phyloP scores from a whole-genome alignment of 1,140 invertebrate genomes.

The Hestina assimilis region DNA sequence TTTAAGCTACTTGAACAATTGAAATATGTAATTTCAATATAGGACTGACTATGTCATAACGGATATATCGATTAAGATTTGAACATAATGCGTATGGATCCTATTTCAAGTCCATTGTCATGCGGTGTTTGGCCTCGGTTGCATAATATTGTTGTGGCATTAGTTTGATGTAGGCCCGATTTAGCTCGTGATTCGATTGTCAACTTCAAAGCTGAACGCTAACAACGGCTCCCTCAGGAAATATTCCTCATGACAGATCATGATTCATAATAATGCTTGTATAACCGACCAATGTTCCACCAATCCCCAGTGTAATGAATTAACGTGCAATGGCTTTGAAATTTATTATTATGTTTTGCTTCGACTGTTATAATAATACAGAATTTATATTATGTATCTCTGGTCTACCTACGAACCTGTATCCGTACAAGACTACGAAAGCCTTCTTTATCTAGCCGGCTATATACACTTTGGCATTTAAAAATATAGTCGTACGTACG shows the following conservation, averaged over 20 bases:
- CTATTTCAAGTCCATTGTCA: constrained; percentile 69
- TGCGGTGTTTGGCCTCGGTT: constrained; percentile 47
- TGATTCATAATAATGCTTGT: constrained; percentile 24
- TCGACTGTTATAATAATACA: constrained; percentile 19
- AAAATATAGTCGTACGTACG: too few species aligned
- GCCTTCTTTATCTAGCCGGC: not conserved
- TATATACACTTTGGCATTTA: too few species aligned
- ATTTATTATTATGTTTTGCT: constrained; percentile 26
- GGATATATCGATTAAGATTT: not conserved
- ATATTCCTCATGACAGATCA: constrained; percentile 23
- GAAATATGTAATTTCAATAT: not conserved
- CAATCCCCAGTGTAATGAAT: constrained; percentile 23
- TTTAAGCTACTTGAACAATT: too few species aligned
- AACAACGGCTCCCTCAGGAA: constrained; percentile 32
- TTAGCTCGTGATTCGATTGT: constrained; percentile 43
- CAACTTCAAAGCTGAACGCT: constrained; percentile 31
- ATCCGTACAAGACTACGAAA: not conserved
- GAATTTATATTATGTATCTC: constrained; percentile 19
- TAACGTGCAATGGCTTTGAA: constrained; percentile 24
- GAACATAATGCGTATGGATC: constrained; percentile 37
- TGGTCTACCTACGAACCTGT: constrained; percentile 11
- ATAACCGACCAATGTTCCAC: constrained; percentile 22
- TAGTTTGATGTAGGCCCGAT: constrained; percentile 41
- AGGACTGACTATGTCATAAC: not conserved
- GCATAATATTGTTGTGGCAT: constrained; percentile 42